Evolutionary conservation across 2,113 vertebrate genomes (phyloP), one percentile per base, ranked within the genome.

Genomic region (Amia ocellicauda): DNA sequence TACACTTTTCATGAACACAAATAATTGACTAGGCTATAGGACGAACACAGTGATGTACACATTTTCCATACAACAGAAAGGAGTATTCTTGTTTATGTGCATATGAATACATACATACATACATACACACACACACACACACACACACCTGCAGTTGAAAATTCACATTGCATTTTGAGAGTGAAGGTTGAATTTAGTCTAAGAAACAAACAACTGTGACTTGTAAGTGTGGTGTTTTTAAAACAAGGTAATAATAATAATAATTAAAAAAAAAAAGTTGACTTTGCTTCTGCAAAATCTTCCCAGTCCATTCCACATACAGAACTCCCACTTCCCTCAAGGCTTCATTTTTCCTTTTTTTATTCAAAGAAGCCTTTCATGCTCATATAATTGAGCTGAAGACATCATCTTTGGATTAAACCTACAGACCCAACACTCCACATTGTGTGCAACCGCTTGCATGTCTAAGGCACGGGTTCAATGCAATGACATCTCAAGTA

Each of bases 391-490:
- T 1, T 3, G 52, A 13, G 17, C 24, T 49, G 17, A 26, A 56
- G 47, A 68, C 64, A 65, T 20, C 4, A 57, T 68, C 78, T 74
- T 78, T 78, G 74, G 78, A 83, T 79, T 82, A 74, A 66, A 83
- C 85, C 78, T 74, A 70, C 66, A 73, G 28, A 76, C 74, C 80
- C 81, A 81, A 70, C 24, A 51, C 51, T 40, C 19, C 10, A 58
- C 69, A 80, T 66, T 69, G 28, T 86, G 83, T 91, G 87, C 86
- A 89, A 87, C 81, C 83, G 73, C 76, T 86, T 78, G 77, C 88
- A 87, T 80, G 87, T 89, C 82, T 96, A 98, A 98, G 95, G 94
- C 94, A 97, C 95, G 79, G 73, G 83, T 85, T 84, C 78, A 80
- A 82, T 83, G 78, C 85, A 82, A 76, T 59, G 73, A 69, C 53